Base-by-base conservation (phyloP, 2,113 vertebrate genomes). In the Hirundichthys speculiger region DNA sequence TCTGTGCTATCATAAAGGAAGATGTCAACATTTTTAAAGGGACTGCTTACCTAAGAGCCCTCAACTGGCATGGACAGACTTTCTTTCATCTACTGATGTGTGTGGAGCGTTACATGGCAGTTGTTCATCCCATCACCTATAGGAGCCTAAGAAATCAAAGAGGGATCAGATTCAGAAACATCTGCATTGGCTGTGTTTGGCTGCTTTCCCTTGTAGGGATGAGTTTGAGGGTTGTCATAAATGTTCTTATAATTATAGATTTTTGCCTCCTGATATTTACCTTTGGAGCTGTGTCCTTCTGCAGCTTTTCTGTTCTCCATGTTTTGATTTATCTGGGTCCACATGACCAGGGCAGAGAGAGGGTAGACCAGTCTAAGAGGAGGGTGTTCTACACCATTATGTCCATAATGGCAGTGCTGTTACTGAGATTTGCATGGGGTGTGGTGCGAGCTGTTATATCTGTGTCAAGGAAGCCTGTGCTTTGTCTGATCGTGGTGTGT, bases 91-190 rank as follows among this genome's bases (percentile, higher is more conserved):
- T 52, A 3, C 7, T 52, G n/a, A 52, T 39, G 0, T 52, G 48
- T 27, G 6, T 52, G 13, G 61, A 64, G 39, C 61, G 18, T n/a
- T 64, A 64, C 39, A n/a, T 64, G 48, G 61, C 61, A 12, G 61
- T 64, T 3, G 61, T 52, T 5, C 61, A 64, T 20, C 61, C 61
- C 6, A 13, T 52, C 24, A 43, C 38, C 48, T 64, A 64, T 48
- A 39, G 51, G 48, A 30, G 22, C 1, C 13, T 64, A 15, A 51
- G 15, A 9, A 14, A 22, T 11, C n/a, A 52, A 30, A 43, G 13
- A 52, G 39, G 48, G 14, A 16, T 50, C 39, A 27, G 48, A 21
- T 30, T 64, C 13, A 64, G 47, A 43, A 52, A 64, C 2, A 30
- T 42, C 4, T 2, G 2, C n/a, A 30, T 15, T 15, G 48, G 10